Conservation (phyloP, 1,140 invertebrate genomes). For the Cotesia chilonis region DNA sequence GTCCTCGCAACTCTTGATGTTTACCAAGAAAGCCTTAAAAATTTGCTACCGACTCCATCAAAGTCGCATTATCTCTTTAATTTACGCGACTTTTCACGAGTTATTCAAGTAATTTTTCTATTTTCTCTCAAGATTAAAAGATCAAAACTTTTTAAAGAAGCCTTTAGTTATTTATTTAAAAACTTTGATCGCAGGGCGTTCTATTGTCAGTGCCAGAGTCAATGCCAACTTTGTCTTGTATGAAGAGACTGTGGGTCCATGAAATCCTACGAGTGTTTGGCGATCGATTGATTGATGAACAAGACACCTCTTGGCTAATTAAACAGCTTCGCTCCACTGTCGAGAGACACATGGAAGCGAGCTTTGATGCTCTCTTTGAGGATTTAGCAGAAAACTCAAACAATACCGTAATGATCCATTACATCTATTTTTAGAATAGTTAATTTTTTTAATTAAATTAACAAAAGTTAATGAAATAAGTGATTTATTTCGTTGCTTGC, state of each 20-base stretch:
- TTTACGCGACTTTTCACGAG: constrained; percentile 91
- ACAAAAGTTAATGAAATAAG: not conserved
- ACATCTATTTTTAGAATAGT: constrained; percentile 20
- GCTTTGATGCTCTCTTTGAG: constrained; percentile 62
- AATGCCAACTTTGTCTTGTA: constrained; percentile 84
- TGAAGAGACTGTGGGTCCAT: constrained; percentile 95
- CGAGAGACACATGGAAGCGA: constrained; percentile 65
- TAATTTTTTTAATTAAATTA: not conserved
- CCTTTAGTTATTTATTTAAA: constrained; percentile 9
- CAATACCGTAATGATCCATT: constrained; percentile 1
- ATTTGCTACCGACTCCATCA: constrained; percentile 87
- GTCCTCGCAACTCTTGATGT: constrained; percentile 86
- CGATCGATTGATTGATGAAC: constrained; percentile 87
- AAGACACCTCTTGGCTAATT: constrained; percentile 86
- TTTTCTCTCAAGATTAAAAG: constrained; percentile 11
- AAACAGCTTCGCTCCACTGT: constrained; percentile 71
- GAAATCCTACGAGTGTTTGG: constrained; percentile 94
- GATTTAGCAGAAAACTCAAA: constrained; percentile 44
- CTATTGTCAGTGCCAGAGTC: constrained; percentile 92
- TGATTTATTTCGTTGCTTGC: constrained; percentile 3
- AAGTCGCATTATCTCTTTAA: constrained; percentile 97
- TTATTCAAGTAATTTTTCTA: constrained; percentile 72
- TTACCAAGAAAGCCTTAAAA: constrained; percentile 83
- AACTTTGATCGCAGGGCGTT: constrained; percentile 74
- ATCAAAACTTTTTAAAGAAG: not conserved